Percentiles rank a stretch among this genome's conserved stretches.
These are phyloP conservation scores for Alviniconcha marisindica DNA, from an alignment of 1,140 invertebrate genomes.

Conservation along the genomic window DNA sequence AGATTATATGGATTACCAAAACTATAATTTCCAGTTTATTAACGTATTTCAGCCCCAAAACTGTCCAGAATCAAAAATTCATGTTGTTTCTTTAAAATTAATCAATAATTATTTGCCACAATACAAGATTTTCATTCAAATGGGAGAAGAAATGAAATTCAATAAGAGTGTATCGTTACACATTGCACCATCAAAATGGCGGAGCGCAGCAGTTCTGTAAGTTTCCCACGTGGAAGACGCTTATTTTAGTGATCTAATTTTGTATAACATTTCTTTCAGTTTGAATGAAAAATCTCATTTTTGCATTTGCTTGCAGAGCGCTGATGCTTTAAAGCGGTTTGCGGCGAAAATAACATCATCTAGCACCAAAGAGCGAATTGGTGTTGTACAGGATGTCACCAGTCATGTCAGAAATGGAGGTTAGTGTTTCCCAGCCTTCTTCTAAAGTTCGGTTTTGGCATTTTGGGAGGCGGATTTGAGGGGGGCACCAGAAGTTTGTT, in stretches of 20 bases:
- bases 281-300: neutral
- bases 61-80: no score
- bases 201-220: conserved; percentile 30
- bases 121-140: no score
- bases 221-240: conserved; percentile 37
- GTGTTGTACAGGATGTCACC: conserved; percentile 84
- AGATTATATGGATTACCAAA: no score
- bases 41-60: no score
- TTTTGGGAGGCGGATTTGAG: no score
- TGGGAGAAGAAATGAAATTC: neutral
- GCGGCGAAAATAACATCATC: conserved; percentile 86
- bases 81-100: no score
- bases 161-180: neutral
- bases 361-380: conserved; percentile 84
- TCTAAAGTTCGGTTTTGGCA: no score
- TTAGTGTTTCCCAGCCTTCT: conserved; percentile 78
- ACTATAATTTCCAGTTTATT: no score
- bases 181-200: conserved; percentile 39
- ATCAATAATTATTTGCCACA: no score
- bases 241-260: neutral
- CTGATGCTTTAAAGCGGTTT: conserved; percentile 87
- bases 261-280: neutral
- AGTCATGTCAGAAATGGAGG: conserved; percentile 85
- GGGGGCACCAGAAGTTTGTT: no score
- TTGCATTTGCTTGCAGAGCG: conserved; percentile 62